Evolutionary conservation across 2,113 vertebrate genomes (phyloP).

Genomic region (Himantopus leucocephalus): DNA sequence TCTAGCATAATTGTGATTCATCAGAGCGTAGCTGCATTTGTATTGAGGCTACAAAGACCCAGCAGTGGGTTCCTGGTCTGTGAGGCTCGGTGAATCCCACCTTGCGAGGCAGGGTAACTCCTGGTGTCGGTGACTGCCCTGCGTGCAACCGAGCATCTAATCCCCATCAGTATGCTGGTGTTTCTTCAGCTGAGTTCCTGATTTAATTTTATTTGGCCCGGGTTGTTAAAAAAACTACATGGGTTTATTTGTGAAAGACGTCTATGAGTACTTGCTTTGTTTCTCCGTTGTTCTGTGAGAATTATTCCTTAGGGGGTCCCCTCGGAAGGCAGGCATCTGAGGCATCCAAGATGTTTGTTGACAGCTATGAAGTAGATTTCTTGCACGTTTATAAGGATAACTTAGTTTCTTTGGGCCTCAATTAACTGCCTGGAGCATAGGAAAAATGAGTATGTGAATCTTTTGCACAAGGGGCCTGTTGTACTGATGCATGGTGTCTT

Average conservation of each 20-base stretch:
- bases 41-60: neutral
- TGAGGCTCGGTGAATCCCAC: neutral
- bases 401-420: neutral
- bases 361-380: neutral
- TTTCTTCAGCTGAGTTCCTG: neutral
- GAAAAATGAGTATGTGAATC: neutral
- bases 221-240: neutral
- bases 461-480: fast-evolving
- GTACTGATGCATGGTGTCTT: neutral
- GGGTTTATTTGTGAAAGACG: neutral
- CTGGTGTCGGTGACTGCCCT: neutral
- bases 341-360: neutral
- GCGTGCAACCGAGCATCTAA: neutral
- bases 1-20: neutral
- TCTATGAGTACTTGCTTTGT: neutral
- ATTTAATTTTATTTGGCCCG: neutral
- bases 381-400: neutral
- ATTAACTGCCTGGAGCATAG: neutral
- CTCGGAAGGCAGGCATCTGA: neutral
- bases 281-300: fast-evolving
- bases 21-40: neutral
- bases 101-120: neutral
- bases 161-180: neutral
- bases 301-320: neutral
- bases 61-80: neutral